A percentile compares a stretch with the other conserved stretches of the same genome.
These are phyloP conservation scores for Philereme transversata DNA, from an alignment of 2,888 invertebrate genomes.

Conservation along the genomic window DNA sequence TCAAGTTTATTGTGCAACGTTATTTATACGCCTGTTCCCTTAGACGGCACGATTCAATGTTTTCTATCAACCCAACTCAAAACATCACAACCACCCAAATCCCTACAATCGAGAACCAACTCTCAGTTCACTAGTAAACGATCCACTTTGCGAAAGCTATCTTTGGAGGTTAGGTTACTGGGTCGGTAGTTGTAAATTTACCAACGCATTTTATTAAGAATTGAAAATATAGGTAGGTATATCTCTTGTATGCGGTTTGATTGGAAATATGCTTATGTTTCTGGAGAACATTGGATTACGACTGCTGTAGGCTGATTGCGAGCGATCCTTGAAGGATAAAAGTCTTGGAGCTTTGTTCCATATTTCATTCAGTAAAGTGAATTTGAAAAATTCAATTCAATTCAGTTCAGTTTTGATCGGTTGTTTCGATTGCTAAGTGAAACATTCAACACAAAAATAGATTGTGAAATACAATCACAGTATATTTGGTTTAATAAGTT, in stretches of 20 bases:
- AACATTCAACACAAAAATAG: no score
- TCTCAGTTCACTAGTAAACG: constrained; percentile 35
- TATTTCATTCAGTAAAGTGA: no score
- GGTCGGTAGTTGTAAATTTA: constrained; percentile 52
- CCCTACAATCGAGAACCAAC: constrained; percentile 28
- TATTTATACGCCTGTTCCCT: constrained; percentile 76
- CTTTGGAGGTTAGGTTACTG: constrained; percentile 28
- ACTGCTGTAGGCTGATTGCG: constrained; percentile 70
- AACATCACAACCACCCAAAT: constrained; percentile 31
- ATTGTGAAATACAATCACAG: no score
- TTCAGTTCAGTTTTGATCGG: no score
- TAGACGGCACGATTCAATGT: constrained; percentile 62
- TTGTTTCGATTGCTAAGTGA: no score
- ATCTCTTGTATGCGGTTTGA: constrained; percentile 71
- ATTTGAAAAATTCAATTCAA: no score
- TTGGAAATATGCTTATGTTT: constrained; percentile 79
- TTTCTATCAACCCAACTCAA: constrained; percentile 40
- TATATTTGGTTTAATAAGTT: no score
- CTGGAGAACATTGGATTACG: constrained; percentile 64
- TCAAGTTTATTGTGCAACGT: constrained; percentile 79
- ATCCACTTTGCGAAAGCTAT: no score
- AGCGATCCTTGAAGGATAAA: constrained; percentile 30
- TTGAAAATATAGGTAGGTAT: constrained; percentile 57
- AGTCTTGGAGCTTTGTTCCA: background rate
- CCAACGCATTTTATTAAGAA: constrained; percentile 80